A percentile compares a stretch with the other conserved stretches of the same genome.
Evolutionary conservation across 2,888 invertebrate species (phyloP).

Genomic region (Keiferia lycopersicella): DNA sequence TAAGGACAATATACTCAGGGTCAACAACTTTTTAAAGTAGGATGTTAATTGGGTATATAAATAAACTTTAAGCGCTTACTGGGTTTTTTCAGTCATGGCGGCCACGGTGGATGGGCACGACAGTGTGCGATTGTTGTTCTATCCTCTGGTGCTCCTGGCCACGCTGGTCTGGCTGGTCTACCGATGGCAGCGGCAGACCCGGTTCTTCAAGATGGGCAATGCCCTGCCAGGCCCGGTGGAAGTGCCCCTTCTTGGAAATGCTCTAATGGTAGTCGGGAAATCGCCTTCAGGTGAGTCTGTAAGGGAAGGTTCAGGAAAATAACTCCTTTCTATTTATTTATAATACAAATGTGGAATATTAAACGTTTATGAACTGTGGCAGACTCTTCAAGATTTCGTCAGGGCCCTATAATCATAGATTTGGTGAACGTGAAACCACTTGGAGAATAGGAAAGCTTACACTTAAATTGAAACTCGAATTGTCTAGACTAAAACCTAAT

Average conservation of each 20-base stretch:
- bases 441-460: too few species aligned
- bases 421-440: too few species aligned
- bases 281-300: constrained; percentile 80
- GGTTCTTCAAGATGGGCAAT: constrained; percentile 82
- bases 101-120: constrained; percentile 11
- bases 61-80: not conserved
- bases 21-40: constrained; percentile 12
- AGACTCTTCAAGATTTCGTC: too few species aligned
- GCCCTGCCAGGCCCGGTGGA: constrained; percentile 85
- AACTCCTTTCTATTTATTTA: too few species aligned
- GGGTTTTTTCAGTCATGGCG: constrained; percentile 16
- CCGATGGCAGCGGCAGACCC: constrained; percentile 74
- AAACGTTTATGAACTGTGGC: too few species aligned
- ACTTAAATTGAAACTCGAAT: too few species aligned
- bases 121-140: constrained; percentile 10
- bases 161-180: constrained; percentile 54
- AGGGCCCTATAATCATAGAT: too few species aligned
- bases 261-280: constrained; percentile 82
- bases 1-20: constrained; percentile 1
- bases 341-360: too few species aligned
- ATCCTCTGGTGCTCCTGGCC: constrained; percentile 8
- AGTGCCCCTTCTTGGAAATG: constrained; percentile 87
- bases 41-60: constrained; percentile 15
- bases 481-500: too few species aligned
- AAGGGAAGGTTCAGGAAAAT: too few species aligned